Evolutionary conservation across 2,888 invertebrate species (phyloP).

Genomic region (Spisula solida): DNA sequence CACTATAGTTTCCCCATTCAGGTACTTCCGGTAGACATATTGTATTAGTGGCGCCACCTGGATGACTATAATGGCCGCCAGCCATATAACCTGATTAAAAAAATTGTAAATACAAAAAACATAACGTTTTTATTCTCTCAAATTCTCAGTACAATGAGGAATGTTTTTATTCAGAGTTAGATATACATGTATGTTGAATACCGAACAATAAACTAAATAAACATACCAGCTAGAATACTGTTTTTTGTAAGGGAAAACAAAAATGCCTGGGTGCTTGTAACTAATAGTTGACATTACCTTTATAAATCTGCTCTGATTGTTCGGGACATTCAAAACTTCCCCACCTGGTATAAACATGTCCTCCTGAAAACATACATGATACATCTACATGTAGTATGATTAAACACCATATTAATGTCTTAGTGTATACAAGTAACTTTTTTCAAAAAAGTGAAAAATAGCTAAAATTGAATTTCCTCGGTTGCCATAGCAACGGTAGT

Average conservation of each 20-base stretch:
- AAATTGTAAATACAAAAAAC: not conserved
- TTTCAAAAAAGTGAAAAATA: not conserved
- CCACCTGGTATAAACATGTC: constrained; percentile 35
- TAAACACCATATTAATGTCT: not conserved
- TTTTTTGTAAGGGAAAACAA: no score
- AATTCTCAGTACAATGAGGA: no score
- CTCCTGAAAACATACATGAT: constrained; percentile 20
- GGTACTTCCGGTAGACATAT: constrained; percentile 46
- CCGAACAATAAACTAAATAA: no score
- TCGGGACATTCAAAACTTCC: constrained; percentile 23
- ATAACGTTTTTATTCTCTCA: not conserved
- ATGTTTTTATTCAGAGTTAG: no score
- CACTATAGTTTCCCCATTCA: constrained; percentile 34
- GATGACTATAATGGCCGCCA: constrained; percentile 41
- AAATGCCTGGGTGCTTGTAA: no score
- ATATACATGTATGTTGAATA: no score
- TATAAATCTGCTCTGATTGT: constrained; percentile 25
- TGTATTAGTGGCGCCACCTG: constrained; percentile 49
- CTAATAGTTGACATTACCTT: constrained; percentile 1
- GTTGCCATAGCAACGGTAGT: no score
- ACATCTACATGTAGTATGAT: not conserved
- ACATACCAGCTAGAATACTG: no score
- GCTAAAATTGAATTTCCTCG: no score
- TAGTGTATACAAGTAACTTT: no score
- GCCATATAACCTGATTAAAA: constrained; percentile 41